Base-by-base conservation (phyloP, 2,888 invertebrate species). In the Stenurella melanura region DNA sequence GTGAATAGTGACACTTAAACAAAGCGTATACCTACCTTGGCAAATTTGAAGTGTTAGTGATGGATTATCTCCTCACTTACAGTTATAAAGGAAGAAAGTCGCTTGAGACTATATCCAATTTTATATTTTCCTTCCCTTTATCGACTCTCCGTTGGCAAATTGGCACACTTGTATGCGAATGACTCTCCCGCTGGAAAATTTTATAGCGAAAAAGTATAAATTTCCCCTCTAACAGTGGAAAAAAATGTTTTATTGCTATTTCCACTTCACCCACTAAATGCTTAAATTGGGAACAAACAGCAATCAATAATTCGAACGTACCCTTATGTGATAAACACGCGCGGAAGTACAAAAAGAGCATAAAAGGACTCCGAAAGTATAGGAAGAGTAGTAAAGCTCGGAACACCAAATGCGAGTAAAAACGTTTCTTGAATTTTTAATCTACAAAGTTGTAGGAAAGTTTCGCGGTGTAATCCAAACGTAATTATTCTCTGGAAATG, bases 401-500 rank as follows among this genome's bases (percentile, higher is more conserved):
- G 66, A 60, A 42, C 54, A 71, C 58, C 75, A 75, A 61, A 61
- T 50, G 63, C 61, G 63, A 70, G 54, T 67, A 61, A 68, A 54
- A 66, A 63, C 61, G 42, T 18, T 66, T 56, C n/a, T 18, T 50
- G 61, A 71, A 76, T 68, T 76, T 76, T 76, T 76, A 76, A 76
- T 63, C 75, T 61, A 7, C 50, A n/a, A 68, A 60, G 30, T 69
- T 68, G 56, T 21, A 58, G 63, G 54, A 63, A 68, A 58, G 58
- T 77, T 66, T 38, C 21, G 15, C 19, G 18, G 64, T 60, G 69
- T 77, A 70, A 77, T 70, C 70, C 73, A 21, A 64, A 26, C 73
- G 72, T 67, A 68, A 75, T 75, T 77, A 61, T 68, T 71, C 72
- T 12, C 56, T 67, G 58, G 69, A 56, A 76, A 66, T 77, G 74